A percentile compares a stretch with the other conserved stretches of the same genome.
Evolutionary conservation across 1,140 invertebrate species (phyloP).

Genomic region (Proctacanthus coquilletti): DNA sequence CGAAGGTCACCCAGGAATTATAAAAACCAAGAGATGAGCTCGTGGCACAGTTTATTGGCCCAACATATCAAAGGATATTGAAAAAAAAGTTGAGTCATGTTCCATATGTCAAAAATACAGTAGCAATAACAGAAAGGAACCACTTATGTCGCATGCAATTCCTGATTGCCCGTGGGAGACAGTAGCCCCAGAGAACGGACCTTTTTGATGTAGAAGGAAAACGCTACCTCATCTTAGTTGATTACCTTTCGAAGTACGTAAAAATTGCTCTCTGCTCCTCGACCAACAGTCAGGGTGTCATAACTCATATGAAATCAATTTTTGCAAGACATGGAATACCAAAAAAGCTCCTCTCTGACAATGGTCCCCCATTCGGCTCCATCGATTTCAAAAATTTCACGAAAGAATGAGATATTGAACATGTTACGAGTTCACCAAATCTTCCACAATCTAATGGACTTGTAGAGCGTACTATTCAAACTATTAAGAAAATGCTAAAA

Average conservation of each 20-base stretch:
- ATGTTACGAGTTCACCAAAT: constrained; percentile 2
- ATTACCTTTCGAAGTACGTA: constrained; percentile 7
- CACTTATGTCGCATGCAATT: too few relatives aligned
- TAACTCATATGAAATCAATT: constrained; percentile 6
- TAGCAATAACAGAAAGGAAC: too few relatives aligned
- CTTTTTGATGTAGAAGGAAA: too few relatives aligned
- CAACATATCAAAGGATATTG: too few relatives aligned
- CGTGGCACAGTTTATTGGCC: too few relatives aligned
- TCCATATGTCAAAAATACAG: too few relatives aligned
- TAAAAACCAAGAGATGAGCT: too few relatives aligned
- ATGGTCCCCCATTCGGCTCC: constrained; percentile 7
- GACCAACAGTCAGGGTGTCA: not conserved
- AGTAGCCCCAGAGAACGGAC: too few relatives aligned
- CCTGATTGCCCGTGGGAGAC: too few relatives aligned
- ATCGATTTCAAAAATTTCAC: constrained; percentile 7
- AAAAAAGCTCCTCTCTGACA: constrained; percentile 6
- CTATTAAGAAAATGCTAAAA: constrained; percentile 2
- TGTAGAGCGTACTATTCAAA: constrained; percentile 4
- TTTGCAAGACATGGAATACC: constrained; percentile 8
- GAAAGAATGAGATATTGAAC: constrained; percentile 1
- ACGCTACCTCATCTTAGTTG: too few relatives aligned
- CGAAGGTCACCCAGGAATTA: too few relatives aligned
- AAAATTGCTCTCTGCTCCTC: constrained; percentile 5
- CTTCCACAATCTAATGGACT: constrained; percentile 5
- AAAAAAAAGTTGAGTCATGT: too few relatives aligned